Evolutionary conservation across 2,888 invertebrate genomes (phyloP).

Genomic region (Chrysomela aeneicollis): DNA sequence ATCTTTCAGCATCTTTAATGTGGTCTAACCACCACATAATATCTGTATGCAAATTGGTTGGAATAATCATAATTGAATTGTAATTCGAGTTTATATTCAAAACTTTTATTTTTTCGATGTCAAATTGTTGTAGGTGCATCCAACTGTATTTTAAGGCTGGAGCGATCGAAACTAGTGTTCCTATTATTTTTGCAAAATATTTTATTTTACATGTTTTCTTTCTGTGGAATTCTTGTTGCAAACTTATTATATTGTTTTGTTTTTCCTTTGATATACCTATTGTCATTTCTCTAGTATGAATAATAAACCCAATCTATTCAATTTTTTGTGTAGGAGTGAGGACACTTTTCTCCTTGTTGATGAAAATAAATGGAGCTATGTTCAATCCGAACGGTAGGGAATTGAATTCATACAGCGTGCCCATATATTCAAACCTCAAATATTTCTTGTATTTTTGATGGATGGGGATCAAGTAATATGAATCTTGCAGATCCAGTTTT

Average conservation of each 20-base stretch:
- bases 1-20: too few species aligned
- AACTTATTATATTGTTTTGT: neutral
- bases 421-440: slow-evolving; percentile 11
- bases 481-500: slow-evolving; percentile 7
- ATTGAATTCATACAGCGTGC: slow-evolving; percentile 16
- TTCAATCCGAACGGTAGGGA: slow-evolving; percentile 10
- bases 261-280: neutral
- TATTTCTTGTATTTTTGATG: slow-evolving; percentile 6
- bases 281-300: neutral
- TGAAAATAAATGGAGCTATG: slow-evolving; percentile 5
- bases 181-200: slow-evolving; percentile 3
- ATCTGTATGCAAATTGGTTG: neutral
- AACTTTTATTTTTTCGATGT: neutral
- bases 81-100: slow-evolving; percentile 7
- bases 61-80: neutral
- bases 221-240: neutral
- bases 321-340: too few species aligned
- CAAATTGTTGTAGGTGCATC: neutral
- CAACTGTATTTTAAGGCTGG: neutral
- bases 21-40: slow-evolving; percentile 7
- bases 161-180: neutral
- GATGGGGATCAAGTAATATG: slow-evolving; percentile 11
- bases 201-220: too few species aligned
- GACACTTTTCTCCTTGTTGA: too few species aligned
- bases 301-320: too few species aligned